phyloP scores from a whole-genome alignment of 2,888 invertebrate species.

The Rhyacophila evoluta region DNA sequence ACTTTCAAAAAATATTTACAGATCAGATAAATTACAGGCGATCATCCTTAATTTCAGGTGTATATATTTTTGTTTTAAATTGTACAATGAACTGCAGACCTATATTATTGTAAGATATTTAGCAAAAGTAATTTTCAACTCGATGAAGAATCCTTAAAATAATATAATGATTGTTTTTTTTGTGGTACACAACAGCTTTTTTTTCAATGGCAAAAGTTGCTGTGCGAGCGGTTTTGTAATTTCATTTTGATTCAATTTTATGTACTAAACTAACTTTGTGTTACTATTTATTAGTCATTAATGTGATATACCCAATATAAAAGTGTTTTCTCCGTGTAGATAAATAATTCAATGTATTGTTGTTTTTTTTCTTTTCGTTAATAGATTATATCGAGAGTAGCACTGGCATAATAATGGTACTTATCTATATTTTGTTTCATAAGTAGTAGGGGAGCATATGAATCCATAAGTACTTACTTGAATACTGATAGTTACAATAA shows the following conservation, averaged over 20 bases:
- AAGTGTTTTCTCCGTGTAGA: background rate
- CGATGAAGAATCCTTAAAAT: too few relatives aligned
- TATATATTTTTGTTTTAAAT: background rate
- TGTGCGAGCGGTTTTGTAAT: background rate
- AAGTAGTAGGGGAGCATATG: background rate
- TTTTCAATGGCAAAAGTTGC: background rate
- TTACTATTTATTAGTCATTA: background rate
- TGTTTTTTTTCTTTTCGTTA: background rate
- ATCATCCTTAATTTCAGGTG: background rate
- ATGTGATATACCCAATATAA: background rate
- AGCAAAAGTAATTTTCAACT: too few relatives aligned
- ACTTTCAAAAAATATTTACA: background rate
- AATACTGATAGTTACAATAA: background rate
- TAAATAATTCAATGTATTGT: background rate
- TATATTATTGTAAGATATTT: too few relatives aligned
- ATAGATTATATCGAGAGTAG: background rate
- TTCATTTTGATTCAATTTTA: background rate
- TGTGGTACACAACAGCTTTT: background rate
- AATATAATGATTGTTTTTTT: too few relatives aligned
- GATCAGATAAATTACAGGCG: background rate
- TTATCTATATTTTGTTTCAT: slow-evolving; percentile 4
- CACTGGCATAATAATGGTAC: background rate
- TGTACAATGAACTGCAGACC: background rate
- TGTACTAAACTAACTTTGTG: background rate
- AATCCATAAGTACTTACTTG: background rate